Conservation (phyloP, 2,113 vertebrate genomes). For the Cyrtonyx montezumae region DNA sequence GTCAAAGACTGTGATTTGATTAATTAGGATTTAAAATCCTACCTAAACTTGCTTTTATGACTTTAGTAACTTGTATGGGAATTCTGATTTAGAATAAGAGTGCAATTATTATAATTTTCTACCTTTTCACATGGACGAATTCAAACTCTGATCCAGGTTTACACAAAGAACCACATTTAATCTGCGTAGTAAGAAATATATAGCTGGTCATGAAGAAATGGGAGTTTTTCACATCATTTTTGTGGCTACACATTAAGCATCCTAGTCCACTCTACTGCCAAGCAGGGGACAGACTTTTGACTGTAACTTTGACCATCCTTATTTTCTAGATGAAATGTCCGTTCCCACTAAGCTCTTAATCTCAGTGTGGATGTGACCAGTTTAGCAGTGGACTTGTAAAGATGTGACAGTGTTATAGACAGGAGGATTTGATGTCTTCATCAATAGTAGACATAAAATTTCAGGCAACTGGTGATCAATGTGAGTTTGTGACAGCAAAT, state of each 20-base stretch:
- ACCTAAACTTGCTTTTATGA: background rate
- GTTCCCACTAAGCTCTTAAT: slow-evolving; percentile 57
- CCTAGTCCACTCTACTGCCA: background rate
- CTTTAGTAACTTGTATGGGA: background rate
- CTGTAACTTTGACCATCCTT: slow-evolving; percentile 26
- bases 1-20: background rate
- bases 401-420: slow-evolving; percentile 31
- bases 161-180: background rate
- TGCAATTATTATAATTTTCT: background rate
- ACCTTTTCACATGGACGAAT: background rate
- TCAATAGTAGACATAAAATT: slow-evolving; percentile 25
- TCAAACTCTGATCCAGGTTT: background rate
- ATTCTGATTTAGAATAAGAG: background rate
- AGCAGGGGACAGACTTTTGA: slow-evolving; percentile 20
- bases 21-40: background rate
- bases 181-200: background rate
- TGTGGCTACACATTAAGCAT: background rate
- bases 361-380: slow-evolving; percentile 38
- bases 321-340: slow-evolving; percentile 56
- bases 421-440: slow-evolving; percentile 54
- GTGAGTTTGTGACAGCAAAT: background rate
- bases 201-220: background rate
- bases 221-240: background rate
- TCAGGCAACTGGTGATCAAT: slow-evolving; percentile 7
- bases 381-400: slow-evolving; percentile 24